Conservation (phyloP, 2,113 vertebrate genomes). For the Lycaon pictus region DNA sequence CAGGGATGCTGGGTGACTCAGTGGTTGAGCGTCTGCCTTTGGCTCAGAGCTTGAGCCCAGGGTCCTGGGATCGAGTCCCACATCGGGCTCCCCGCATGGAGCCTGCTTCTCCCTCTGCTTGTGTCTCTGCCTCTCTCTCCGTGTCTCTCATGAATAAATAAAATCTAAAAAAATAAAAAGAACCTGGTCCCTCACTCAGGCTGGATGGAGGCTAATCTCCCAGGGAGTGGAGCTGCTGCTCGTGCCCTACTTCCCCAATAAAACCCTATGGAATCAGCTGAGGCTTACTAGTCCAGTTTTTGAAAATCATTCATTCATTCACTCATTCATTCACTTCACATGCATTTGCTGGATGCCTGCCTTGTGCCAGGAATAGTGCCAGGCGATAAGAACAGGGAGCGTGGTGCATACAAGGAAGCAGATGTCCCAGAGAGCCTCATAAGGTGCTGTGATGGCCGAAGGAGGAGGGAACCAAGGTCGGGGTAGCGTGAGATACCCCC, state of each 20-base stretch:
- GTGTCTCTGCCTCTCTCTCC: no score
- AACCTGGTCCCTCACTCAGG: background rate
- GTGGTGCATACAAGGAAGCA: background rate
- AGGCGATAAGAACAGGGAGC: background rate
- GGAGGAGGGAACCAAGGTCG: background rate
- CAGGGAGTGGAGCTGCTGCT: background rate
- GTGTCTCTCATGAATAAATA: no score
- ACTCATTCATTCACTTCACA: background rate
- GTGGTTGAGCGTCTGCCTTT: no score
- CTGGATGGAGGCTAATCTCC: background rate
- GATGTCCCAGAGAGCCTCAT: fast-evolving
- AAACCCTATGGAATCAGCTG: background rate
- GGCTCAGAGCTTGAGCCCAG: no score
- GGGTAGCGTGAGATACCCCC: background rate
- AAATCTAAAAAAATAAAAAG: background rate
- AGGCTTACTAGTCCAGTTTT: background rate
- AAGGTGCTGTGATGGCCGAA: background rate
- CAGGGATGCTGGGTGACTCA: no score
- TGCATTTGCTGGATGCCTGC: background rate
- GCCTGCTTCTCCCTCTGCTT: no score
- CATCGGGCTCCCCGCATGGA: no score
- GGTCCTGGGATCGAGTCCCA: no score
- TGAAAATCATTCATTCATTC: background rate
- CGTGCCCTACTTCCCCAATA: background rate
- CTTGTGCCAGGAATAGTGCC: background rate